Percentiles rank a stretch among this genome's conserved stretches.
These are phyloP conservation scores for Pseudobourletiella spinata DNA, from an alignment of 1,140 invertebrate genomes.

Conservation along the genomic window DNA sequence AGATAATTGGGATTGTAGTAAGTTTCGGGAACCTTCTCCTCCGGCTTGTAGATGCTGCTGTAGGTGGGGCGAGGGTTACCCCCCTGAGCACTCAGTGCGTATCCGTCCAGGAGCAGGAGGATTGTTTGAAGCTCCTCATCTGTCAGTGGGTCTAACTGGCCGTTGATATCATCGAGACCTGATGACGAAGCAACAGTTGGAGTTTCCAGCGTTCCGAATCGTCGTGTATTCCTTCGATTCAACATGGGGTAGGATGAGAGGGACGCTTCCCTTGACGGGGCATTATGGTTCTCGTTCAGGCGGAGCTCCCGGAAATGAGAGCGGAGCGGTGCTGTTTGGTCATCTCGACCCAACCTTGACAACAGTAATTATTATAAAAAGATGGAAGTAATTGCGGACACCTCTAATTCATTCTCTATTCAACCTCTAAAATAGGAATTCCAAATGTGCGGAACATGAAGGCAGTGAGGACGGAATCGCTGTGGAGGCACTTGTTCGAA, in stretches of 20 bases:
- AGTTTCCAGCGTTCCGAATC: not conserved
- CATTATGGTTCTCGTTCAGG: not conserved
- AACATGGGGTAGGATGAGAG: not conserved
- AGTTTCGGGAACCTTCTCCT: not conserved
- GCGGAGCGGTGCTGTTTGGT: not conserved
- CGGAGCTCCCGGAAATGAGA: constrained; percentile 18
- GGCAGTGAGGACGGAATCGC: no score
- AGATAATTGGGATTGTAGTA: constrained; percentile 16
- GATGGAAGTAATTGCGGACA: not conserved
- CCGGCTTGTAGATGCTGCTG: not conserved
- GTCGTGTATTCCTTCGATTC: not conserved
- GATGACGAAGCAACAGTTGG: not conserved
- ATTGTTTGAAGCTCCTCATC: constrained; percentile 26
- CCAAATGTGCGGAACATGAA: no score
- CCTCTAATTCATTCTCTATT: not conserved
- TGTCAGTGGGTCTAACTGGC: constrained; percentile 5
- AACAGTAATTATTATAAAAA: not conserved
- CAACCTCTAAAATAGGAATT: not conserved
- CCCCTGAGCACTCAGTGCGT: not conserved
- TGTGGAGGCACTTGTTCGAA: no score
- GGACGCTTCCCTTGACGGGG: not conserved
- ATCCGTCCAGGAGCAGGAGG: constrained; percentile 26
- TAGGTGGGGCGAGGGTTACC: not conserved
- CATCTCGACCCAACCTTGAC: not conserved
- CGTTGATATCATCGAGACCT: not conserved